Evolutionary conservation across 2,888 invertebrate genomes (phyloP).

Genomic region (Vesta saturnalis): DNA sequence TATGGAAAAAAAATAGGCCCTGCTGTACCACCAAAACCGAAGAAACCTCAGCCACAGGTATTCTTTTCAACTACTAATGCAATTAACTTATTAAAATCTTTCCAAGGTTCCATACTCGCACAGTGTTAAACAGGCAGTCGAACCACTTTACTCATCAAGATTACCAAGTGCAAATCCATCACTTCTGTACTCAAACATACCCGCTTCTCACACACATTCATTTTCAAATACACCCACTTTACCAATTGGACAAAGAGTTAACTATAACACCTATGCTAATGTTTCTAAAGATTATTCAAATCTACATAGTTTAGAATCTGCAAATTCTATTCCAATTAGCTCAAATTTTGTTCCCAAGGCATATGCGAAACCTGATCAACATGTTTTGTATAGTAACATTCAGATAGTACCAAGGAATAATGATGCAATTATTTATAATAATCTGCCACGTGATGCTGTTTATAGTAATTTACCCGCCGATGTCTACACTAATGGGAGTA

Average conservation of each 20-base stretch:
- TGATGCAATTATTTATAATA: slow-evolving; percentile 66
- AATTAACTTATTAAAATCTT: background rate
- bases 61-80: slow-evolving; percentile 18
- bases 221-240: slow-evolving; percentile 49
- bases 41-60: slow-evolving; percentile 70
- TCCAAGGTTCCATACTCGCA: slow-evolving; percentile 82
- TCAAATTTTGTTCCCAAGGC: slow-evolving; percentile 46
- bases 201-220: slow-evolving; percentile 49
- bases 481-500: slow-evolving; percentile 53
- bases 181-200: slow-evolving; percentile 56
- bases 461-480: slow-evolving; percentile 67
- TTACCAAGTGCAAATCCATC: slow-evolving; percentile 57
- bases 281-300: slow-evolving; percentile 17
- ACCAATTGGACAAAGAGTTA: slow-evolving; percentile 43
- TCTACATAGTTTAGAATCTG: slow-evolving; percentile 28
- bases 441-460: slow-evolving; percentile 62
- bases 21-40: slow-evolving; percentile 83
- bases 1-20: slow-evolving; percentile 75
- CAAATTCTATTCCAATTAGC: slow-evolving; percentile 25
- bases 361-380: slow-evolving; percentile 50
- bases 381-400: slow-evolving; percentile 59
- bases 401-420: slow-evolving; percentile 58
- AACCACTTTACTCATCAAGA: slow-evolving; percentile 80
- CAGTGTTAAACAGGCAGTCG: slow-evolving; percentile 73
- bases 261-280: slow-evolving; percentile 46